Base-by-base conservation (phyloP, 2,797 vertebrate genomes). In the Podarcis siculus region DNA sequence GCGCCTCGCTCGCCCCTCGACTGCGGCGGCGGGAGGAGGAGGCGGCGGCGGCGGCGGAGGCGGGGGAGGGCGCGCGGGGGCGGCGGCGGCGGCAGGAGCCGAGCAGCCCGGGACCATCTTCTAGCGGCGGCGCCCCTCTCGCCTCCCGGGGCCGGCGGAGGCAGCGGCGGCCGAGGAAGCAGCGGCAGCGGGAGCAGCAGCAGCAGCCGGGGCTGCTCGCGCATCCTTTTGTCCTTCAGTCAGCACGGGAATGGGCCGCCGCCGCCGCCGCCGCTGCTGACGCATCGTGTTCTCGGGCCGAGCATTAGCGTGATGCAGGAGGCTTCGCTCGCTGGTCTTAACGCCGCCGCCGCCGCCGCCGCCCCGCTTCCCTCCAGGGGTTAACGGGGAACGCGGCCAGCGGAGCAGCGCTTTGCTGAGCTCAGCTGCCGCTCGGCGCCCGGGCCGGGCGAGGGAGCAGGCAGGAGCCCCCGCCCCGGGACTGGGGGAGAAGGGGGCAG, bases 141-240 rank as follows among this genome's bases (percentile, higher is more conserved):
- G 92, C 94, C 92, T 96, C 93, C 94, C 93, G 94, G 95, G 96
- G 96, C 95, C 94, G 79, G 45, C 66, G 95, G 96, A 96, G 96
- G 95, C 96, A 94, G 96, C 97, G 96, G 96, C 97, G 96, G 92
- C 96, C n/a, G n/a, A n/a, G 96, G 93, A 94, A 95, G 91, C 96
- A 94, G 96, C 97, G 96, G 39, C 39, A 7, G 39, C 97, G 79
- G 45, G 37, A 95, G 96, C 95, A 96, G 95, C 95, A 94, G 96
- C 97, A 96, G 96, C 97, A 96, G 92, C 96, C 96, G 93, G 94
- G 95, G 91, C 96, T 95, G 96, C 97, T 97, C 97, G 97, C 98
- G 97, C 98, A 98, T 98, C 98, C 98, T 98, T 98, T 99, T 98
- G 98, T 99, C 98, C 98, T 99, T 99, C 98, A 98, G 97, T 97